Conservation (phyloP, 2,797 vertebrate genomes). For the Cephalopachus bancanus region DNA sequence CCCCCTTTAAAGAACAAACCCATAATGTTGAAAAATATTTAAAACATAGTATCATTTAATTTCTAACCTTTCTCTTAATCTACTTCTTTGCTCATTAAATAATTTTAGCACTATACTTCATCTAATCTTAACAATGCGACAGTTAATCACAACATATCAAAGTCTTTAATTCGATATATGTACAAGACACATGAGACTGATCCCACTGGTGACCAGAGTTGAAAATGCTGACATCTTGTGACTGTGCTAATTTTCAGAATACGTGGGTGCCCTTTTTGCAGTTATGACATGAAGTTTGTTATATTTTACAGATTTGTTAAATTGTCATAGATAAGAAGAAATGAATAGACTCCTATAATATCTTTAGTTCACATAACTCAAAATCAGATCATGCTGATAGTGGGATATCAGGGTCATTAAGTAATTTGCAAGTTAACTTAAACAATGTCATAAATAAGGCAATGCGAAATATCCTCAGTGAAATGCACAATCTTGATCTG, state of each 20-base stretch:
- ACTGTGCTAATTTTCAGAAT: constrained; percentile 49
- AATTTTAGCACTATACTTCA: constrained; percentile 52
- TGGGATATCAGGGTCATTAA: neutral
- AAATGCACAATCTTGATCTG: neutral
- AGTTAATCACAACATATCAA: constrained; percentile 79
- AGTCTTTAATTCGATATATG: constrained; percentile 77
- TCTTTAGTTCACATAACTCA: constrained; percentile 42
- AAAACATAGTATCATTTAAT: neutral
- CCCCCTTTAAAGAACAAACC: neutral
- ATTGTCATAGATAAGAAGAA: neutral
- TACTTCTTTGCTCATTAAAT: constrained; percentile 64
- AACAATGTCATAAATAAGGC: constrained; percentile 5
- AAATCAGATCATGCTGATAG: neutral
- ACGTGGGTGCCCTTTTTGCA: neutral
- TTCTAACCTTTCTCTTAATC: neutral
- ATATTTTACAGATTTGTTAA: constrained; percentile 45
- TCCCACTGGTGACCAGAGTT: constrained; percentile 69
- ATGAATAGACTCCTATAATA: constrained; percentile 21
- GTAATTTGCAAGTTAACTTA: neutral
- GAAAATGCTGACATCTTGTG: constrained; percentile 59
- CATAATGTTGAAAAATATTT: neutral
- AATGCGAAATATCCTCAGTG: neutral
- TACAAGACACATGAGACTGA: constrained; percentile 54
- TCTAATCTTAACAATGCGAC: constrained; percentile 59
- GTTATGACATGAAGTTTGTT: neutral